Evolutionary conservation across 2,113 vertebrate species (phyloP), one percentile per base, ranked within the genome.

Genomic region (Tricholaema leucomelas): DNA sequence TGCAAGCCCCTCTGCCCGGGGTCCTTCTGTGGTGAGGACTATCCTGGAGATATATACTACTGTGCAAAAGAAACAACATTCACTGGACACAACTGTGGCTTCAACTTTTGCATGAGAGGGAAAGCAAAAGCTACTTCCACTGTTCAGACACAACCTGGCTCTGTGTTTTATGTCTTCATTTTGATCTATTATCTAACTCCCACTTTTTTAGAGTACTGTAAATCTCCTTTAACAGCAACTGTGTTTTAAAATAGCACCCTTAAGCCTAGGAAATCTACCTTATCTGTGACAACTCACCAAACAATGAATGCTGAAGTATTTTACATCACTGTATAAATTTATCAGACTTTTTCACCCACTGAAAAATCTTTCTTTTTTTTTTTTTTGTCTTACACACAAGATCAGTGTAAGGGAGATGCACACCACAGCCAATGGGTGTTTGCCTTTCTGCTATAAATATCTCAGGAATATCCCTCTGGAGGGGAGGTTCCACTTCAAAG

Each of bases 221-320:
- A 88, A 93, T 93, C 50, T 84, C 50, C 72, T 71, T 91, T 73
- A 91, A 88, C 60, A 92, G 73, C 59, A 84, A 84, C 81, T 70
- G 38, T 63, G 42, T 91, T 93, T 80, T 58, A 78, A 87, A 87
- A 95, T 63, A 93, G 52, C 52, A 93, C 19, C 14, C 61, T 70
- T 93, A 92, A 93, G 72, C 73, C 76, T 54, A 67, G 89, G 75
- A 85, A 85, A 90, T 84, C 79, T 90, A 84, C 63, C 73, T 92
- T 77, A 88, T 71, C 56, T 80, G 50, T 79, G 46, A 81, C 60
- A 95, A 42, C 56, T 48, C 56, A 78, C 35, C 27, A 56, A 82
- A 88, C 31, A 85, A 70, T 24, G 58, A 94, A 91, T 54, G 74
- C 11, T 63, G 70, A 85, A 76, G 52, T 77, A 79, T 89, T 86